Percentiles rank a stretch among this genome's conserved stretches.
These are phyloP conservation scores for Bombus turneri DNA, from an alignment of 1,140 invertebrate species.

Conservation along the genomic window DNA sequence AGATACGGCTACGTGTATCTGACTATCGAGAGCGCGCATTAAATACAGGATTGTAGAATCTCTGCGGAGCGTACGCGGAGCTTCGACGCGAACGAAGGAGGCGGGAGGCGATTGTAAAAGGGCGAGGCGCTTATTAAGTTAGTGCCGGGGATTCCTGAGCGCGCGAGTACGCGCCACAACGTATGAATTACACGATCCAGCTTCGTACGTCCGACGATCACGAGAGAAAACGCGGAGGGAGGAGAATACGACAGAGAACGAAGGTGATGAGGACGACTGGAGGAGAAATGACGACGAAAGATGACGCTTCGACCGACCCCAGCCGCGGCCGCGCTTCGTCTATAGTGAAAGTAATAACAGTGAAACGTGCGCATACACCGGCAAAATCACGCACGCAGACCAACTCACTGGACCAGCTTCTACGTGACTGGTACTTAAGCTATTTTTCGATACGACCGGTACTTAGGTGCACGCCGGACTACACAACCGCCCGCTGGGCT, in stretches of 20 bases:
- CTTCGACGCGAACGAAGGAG: not conserved
- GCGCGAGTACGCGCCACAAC: constrained; percentile 61
- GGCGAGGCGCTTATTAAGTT: constrained; percentile 77
- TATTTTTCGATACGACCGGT: constrained; percentile 76
- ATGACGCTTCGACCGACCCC: constrained; percentile 48
- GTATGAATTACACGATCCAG: constrained; percentile 75
- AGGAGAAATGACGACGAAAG: constrained; percentile 47
- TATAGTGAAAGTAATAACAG: constrained; percentile 80
- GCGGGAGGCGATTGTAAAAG: constrained; percentile 52
- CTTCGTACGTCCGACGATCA: constrained; percentile 38
- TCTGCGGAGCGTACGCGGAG: not conserved
- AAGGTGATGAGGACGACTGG: constrained; percentile 48
- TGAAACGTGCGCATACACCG: constrained; percentile 67
- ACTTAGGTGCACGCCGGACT: constrained; percentile 65
- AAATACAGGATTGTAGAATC: constrained; percentile 54
- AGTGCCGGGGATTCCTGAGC: constrained; percentile 72
- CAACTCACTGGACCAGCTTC: constrained; percentile 13
- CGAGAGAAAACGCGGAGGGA: not conserved
- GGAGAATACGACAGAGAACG: not conserved
- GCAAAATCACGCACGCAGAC: constrained; percentile 42
- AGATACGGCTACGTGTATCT: constrained; percentile 31
- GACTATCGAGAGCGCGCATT: constrained; percentile 46
- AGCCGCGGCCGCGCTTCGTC: constrained; percentile 35
- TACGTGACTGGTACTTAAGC: constrained; percentile 77
- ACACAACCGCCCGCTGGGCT: constrained; percentile 65